phyloP scores from a whole-genome alignment of 2,113 vertebrate genomes.

The Arizona elegans region DNA sequence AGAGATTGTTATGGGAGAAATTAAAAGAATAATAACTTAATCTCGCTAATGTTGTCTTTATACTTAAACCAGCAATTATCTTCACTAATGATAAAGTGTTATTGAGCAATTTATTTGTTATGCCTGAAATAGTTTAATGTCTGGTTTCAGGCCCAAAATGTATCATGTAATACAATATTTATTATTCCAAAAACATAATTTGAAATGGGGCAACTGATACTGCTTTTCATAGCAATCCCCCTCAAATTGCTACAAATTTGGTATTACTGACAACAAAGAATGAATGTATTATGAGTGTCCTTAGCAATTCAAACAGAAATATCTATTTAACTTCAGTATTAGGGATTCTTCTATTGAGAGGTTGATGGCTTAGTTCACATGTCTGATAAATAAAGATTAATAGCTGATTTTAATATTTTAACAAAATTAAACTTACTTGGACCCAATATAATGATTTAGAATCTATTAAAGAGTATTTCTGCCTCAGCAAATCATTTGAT shows the following conservation, averaged over 20 bases:
- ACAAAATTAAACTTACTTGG: not conserved
- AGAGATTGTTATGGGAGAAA: not conserved
- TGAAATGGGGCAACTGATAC: not conserved
- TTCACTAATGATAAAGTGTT: not conserved
- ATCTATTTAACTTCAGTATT: not conserved
- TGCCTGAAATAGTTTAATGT: not conserved
- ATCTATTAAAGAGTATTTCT: not conserved
- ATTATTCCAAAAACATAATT: not conserved
- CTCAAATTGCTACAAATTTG: not conserved
- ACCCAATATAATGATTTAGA: not conserved
- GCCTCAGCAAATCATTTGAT: not conserved
- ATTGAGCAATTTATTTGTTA: not conserved
- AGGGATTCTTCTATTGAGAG: not conserved
- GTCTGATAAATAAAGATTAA: not conserved
- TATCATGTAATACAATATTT: not conserved
- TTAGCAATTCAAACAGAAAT: not conserved
- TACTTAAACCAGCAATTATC: not conserved
- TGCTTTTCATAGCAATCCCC: not conserved
- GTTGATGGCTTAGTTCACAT: not conserved
- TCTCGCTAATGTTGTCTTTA: not conserved
- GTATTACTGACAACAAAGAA: not conserved
- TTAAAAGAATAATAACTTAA: not conserved
- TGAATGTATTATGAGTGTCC: not conserved
- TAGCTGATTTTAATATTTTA: not conserved
- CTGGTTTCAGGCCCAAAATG: not conserved